Base-by-base conservation (phyloP, 2,113 vertebrate genomes). In the Carlito syrichta region DNA sequence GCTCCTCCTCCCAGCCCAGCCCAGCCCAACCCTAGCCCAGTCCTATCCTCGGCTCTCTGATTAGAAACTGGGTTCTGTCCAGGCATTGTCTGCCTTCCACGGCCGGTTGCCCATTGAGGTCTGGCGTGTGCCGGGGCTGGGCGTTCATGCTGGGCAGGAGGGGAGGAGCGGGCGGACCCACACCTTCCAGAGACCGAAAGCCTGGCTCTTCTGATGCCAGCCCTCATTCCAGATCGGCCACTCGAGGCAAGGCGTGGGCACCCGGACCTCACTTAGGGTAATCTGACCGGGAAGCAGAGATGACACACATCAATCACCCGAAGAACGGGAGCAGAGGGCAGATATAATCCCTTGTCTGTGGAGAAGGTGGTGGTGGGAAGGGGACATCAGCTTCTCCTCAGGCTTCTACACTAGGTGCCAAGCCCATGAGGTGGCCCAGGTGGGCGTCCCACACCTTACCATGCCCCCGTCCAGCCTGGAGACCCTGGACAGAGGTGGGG, bases 21-120 rank as follows among this genome's bases (percentile, higher is more conserved):
- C 71, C 71, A 48, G 43, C 74, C 30, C 23, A 62, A 71, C 58
- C 43, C 78, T 3, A 27, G 63, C 9, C 43, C 82, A 48, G 12
- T 25, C 77, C 92, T 50, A 25, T 52, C 73, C 87, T 84, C 38
- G 68, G 84, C 79, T 81, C 78, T 93, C 91, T 79, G 95, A 92
- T 95, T 91, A 79, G 95, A 94, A 97, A 74, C 95, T 96, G 97
- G 95, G 94, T 54, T 78, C 91, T 38, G 86, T 96, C 95, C 98
- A 97, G 91, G 85, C 93, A 96, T 89, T 96, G 93, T 96, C 96
- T 93, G 94, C 86, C 52, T 89, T 94, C 78, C 91, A 89, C 40
- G 4, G 97, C 92, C 40, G 16, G 86, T 92, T 98, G 97, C 97
- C 94, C 94, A 89, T 40, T 68, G 93, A 96, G 91, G 93, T 95